Evolutionary conservation across 2,888 invertebrate species (phyloP).

Genomic region (Poecilobothrus nobilitatus): DNA sequence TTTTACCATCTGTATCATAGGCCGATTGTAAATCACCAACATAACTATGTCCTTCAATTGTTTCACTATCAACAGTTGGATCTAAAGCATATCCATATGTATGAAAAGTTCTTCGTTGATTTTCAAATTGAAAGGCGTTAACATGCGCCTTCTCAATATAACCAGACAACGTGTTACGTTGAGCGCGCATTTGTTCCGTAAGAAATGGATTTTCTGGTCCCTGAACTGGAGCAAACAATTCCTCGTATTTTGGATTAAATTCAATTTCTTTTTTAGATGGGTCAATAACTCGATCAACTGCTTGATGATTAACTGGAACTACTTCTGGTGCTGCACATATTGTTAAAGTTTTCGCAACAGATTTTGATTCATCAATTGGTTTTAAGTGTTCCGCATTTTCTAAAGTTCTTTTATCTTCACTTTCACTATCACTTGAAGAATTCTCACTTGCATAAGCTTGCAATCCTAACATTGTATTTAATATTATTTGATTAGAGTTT

Average conservation of each 20-base stretch:
- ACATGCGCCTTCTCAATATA: constrained; percentile 92
- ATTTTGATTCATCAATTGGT: constrained; percentile 49
- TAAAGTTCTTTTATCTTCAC: constrained; percentile 43
- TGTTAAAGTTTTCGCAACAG: constrained; percentile 55
- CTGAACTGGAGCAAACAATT: constrained; percentile 81
- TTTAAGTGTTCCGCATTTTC: constrained; percentile 47
- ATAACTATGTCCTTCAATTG: constrained; percentile 44
- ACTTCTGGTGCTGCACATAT: constrained; percentile 78
- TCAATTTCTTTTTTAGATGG: constrained; percentile 71
- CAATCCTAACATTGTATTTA: constrained; percentile 56
- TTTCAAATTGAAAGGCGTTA: constrained; percentile 95
- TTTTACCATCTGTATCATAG: constrained; percentile 67
- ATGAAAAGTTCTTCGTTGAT: constrained; percentile 86
- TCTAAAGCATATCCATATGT: constrained; percentile 94
- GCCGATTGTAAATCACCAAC: constrained; percentile 58
- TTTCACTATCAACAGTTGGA: constrained; percentile 67
- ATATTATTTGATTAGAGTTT: not conserved
- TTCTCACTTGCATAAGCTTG: constrained; percentile 59
- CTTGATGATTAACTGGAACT: constrained; percentile 66
- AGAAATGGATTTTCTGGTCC: constrained; percentile 92
- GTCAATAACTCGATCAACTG: constrained; percentile 64
- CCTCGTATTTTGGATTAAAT: constrained; percentile 90
- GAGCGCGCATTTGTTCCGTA: constrained; percentile 79
- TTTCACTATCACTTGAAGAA: constrained; percentile 51
- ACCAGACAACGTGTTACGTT: constrained; percentile 86